Base-by-base conservation (phyloP, 2,888 invertebrate genomes). In the Drosophila lutescens region DNA sequence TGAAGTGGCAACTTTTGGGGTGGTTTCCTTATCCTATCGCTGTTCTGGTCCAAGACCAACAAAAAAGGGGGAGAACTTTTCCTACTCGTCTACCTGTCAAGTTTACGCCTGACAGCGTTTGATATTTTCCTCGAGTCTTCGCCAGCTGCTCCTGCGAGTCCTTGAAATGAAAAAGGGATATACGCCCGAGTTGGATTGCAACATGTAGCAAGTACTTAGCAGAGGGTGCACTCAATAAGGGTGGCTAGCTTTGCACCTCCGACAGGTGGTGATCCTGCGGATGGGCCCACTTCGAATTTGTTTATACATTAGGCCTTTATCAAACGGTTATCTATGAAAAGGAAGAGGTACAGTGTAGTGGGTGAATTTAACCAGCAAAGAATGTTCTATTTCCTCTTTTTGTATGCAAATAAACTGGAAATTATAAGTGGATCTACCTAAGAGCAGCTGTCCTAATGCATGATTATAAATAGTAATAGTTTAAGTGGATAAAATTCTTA, bases 41-140 rank as follows among this genome's bases (percentile, higher is more conserved):
- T 38, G 59, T n/a, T 12, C 3, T 34, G 34, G 12, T 34, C 12
- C 12, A 34, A 51, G 30, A 26, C 17, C 36, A 4, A 15, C 23
- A 4, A 15, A 23, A 32, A 13, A 12, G 4, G 41, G 62, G 60
- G 36, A 13, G 51, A 83, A 83, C 80, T 87, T 83, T 85, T 81
- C 70, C 66, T 49, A 49, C 23, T 61, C 66, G 20, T 17, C 36
- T 85, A 87, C 87, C 86, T 87, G 87, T 84, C 86, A 84, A 84
- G 83, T 84, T 84, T 79, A 78, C 78, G 83, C 80, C 83, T 83
- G 83, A 83, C 66, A 69, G 85, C 82, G 63, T 86, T 56, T 46
- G 66, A 56, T 67, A 72, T 72, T 72, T 72, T 72, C 71, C 81
- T 68, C 49, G 30, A 55, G 47, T 20, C 32, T 2, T 8, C 26